Evolutionary conservation across 2,797 vertebrate species (phyloP).

Genomic region (Sylvilagus floridanus): DNA sequence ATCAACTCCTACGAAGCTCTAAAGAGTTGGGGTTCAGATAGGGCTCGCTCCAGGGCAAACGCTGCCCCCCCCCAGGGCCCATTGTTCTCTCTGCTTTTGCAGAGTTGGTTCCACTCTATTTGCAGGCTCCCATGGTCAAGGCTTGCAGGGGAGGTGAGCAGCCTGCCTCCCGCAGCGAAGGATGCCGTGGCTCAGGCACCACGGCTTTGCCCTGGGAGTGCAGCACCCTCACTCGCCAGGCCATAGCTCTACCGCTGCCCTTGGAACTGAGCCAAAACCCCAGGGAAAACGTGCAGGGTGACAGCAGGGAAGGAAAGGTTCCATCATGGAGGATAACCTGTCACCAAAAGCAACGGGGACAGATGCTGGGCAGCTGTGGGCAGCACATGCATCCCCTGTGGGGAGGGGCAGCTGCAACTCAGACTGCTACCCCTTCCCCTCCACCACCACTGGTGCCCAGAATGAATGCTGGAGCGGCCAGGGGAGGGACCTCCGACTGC

Average conservation of each 20-base stretch:
- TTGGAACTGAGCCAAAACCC: background rate
- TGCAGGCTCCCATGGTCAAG: background rate
- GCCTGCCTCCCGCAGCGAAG: background rate
- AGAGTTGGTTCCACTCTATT: background rate
- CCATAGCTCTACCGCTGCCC: background rate
- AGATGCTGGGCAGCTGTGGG: background rate
- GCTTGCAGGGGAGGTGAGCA: background rate
- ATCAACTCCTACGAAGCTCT: background rate
- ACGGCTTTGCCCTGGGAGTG: background rate
- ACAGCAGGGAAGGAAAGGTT: background rate
- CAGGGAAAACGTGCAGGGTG: background rate
- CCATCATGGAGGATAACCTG: background rate
- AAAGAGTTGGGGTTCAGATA: background rate
- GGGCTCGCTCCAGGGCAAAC: background rate
- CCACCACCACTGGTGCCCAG: background rate
- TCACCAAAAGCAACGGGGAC: background rate
- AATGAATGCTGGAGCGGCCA: background rate
- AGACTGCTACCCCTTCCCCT: background rate
- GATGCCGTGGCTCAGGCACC: background rate
- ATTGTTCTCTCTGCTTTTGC: background rate
- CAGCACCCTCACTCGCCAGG: background rate
- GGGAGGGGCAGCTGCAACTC: background rate
- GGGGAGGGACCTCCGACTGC: background rate
- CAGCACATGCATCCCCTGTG: background rate
- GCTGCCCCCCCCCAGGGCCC: background rate